A percentile compares a stretch with the other conserved stretches of the same genome.
Conservation (phyloP, 2,888 invertebrate genomes). For the Nemotelus pantherinus region DNA sequence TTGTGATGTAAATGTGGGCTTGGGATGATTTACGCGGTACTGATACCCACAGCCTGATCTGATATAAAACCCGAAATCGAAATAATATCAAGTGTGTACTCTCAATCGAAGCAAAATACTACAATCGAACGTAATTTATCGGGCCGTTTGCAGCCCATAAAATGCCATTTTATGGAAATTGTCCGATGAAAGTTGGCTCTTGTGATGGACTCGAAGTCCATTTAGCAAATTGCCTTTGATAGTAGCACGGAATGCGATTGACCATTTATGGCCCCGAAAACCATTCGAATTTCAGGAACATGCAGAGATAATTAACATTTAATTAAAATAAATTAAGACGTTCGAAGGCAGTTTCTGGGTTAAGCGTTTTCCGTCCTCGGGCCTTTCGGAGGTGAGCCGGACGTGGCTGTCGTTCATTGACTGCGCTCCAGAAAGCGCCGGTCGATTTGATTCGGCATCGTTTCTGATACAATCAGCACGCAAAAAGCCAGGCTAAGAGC, state of each 20-base stretch:
- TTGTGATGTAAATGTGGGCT: constrained; percentile 7
- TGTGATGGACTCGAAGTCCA: no score
- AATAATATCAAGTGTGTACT: no score
- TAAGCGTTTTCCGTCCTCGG: not conserved
- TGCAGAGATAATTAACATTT: constrained; percentile 30
- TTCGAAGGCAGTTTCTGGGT: constrained; percentile 14
- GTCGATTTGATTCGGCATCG: no score
- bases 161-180: no score
- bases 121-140: no score
- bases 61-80: no score
- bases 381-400: not conserved
- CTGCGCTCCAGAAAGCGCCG: no score
- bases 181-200: no score
- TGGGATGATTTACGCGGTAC: not conserved
- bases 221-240: constrained; percentile 8
- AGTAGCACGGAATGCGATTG: not conserved
- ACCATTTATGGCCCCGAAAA: not conserved
- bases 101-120: no score
- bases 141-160: no score
- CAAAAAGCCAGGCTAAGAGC: constrained; percentile 2
- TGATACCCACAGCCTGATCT: no score
- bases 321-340: constrained; percentile 35
- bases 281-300: not conserved
- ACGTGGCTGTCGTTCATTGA: no score
- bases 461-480: not conserved